Base-by-base conservation (phyloP, 2,888 invertebrate species). In the Leucophenga maculata region DNA sequence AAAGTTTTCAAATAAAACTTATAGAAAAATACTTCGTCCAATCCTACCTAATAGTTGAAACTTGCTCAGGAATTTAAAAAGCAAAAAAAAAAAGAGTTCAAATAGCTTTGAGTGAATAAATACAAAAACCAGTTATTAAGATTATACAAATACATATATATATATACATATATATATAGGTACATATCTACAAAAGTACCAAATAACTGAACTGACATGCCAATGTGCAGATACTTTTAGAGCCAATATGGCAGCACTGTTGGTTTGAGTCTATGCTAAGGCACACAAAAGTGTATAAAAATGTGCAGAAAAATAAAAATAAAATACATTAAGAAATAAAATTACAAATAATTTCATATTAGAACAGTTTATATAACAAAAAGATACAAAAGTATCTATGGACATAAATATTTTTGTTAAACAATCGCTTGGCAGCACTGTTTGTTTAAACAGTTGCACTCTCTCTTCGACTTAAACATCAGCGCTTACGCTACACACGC, bases 211-310 rank as follows among this genome's bases (percentile, higher is more conserved):
- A 39, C 8, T 39, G 11, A 39, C 39, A 39, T 39, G 8, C 39
- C 39, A 39, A 39, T 6, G 39, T 11, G 11, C 39, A 39, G 11
- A 13, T 39, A 39, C 39, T 18, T 39, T 60, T 39, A 16, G 39
- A 18, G n/a, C 39, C 32, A 60, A 22, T 0, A 69, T 72, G 74
- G 71, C 77, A 77, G 75, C 78, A 75, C 59, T 74, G 14, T 31
- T 26, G 60, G 60, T 60, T n/a, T 39, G 60, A 16, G 60, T 60
- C 60, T 18, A 31, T 1, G 18, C 60, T 60, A 60, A 60, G 31
- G 8, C 6, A 16, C 6, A 16, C 18, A 16, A 20, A 55, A 16
- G 11, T 22, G 2, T 20, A 14, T 8, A 0, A 20, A 8, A 20
- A 20, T 54, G 6, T 1, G 11, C 2, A 9, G 11, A 54, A 20